Evolutionary conservation across 2,888 invertebrate genomes (phyloP).

Genomic region (Nezara viridula): DNA sequence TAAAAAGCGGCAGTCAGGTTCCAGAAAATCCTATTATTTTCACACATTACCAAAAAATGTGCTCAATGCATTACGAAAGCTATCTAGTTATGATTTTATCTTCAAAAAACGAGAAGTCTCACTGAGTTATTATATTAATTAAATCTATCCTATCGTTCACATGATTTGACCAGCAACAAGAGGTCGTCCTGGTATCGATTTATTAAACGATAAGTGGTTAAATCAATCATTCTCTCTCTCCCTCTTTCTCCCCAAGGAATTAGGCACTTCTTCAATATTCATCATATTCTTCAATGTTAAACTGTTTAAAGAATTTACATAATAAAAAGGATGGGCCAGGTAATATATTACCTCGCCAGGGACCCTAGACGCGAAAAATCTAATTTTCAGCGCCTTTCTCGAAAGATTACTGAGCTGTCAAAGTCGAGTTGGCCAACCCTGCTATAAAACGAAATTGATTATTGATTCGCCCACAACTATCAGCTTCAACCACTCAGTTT

Average conservation of each 20-base stretch:
- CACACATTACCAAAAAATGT: too few species aligned
- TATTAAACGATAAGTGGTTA: neutral
- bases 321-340: neutral
- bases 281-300: slow-evolving; percentile 17
- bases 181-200: too few species aligned
- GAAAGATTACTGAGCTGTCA: slow-evolving; percentile 21
- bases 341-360: neutral
- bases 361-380: neutral
- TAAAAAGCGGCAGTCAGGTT: too few species aligned
- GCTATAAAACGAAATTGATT: neutral
- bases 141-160: too few species aligned
- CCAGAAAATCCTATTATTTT: too few species aligned
- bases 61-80: too few species aligned
- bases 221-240: neutral
- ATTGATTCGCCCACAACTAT: slow-evolving; percentile 11
- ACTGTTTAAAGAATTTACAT: slow-evolving; percentile 34
- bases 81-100: too few species aligned
- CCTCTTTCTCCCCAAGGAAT: too few species aligned
- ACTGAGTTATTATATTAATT: too few species aligned
- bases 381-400: slow-evolving; percentile 16
- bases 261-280: slow-evolving; percentile 2
- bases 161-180: too few species aligned
- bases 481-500: neutral
- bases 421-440: neutral
- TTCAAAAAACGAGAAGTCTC: too few species aligned